Evolutionary conservation across 2,113 vertebrate species (phyloP).

Genomic region (Gracilinanus agilis): DNA sequence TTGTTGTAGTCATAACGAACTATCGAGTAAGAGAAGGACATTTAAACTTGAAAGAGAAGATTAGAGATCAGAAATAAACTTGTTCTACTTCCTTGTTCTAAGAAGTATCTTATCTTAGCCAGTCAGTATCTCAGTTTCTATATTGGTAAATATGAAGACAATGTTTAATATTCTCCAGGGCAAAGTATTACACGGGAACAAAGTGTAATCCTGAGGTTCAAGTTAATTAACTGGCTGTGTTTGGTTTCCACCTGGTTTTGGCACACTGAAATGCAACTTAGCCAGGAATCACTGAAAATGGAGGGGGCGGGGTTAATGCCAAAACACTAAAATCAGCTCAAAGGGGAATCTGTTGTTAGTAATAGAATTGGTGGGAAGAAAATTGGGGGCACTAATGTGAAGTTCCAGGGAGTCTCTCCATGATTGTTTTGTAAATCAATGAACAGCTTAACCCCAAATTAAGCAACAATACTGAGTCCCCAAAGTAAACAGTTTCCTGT

Average conservation of each 20-base stretch:
- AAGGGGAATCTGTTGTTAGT: background rate
- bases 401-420: background rate
- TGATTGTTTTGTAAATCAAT: background rate
- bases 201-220: background rate
- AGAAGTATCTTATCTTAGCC: constrained; percentile 5
- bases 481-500: background rate
- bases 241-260: background rate
- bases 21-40: constrained; percentile 32
- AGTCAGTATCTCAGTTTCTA: constrained; percentile 30
- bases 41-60: constrained; percentile 16
- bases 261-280: background rate
- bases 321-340: background rate
- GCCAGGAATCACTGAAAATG: constrained; percentile 25
- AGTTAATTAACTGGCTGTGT: background rate
- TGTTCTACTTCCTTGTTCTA: constrained; percentile 40
- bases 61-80: constrained; percentile 56
- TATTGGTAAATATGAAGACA: constrained; percentile 34
- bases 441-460: background rate
- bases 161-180: background rate
- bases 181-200: background rate
- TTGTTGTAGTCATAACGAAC: background rate
- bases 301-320: background rate
- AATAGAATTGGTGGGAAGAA: background rate
- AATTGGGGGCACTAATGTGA: background rate
- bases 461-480: constrained; percentile 22